A percentile compares a stretch with the other conserved stretches of the same genome.
phyloP scores from a whole-genome alignment of 2,113 vertebrate genomes.

The Motacilla tschutschensis region DNA sequence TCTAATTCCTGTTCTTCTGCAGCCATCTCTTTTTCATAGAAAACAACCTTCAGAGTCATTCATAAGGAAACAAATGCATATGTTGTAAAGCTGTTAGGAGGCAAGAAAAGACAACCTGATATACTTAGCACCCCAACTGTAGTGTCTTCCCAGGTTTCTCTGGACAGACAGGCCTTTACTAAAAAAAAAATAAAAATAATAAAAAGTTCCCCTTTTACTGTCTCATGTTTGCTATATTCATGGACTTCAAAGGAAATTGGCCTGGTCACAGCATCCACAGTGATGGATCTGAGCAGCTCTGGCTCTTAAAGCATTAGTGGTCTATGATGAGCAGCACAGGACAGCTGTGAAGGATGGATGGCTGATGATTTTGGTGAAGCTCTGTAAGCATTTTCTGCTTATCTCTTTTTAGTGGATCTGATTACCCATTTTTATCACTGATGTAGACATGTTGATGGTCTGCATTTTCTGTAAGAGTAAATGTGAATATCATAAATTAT shows the following conservation, averaged over 20 bases:
- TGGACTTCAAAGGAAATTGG: neutral
- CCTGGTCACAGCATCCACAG: neutral
- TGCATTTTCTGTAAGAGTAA: conserved; percentile 42
- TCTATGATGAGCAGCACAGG: neutral
- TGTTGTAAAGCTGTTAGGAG: neutral
- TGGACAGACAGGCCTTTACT: neutral
- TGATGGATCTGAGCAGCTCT: neutral
- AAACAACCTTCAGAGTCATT: neutral
- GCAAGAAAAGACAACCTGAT: neutral
- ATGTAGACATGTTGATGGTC: neutral
- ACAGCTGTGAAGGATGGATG: neutral
- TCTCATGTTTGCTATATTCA: neutral
- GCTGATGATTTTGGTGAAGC: neutral
- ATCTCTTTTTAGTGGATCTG: conserved; percentile 5
- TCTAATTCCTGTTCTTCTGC: neutral
- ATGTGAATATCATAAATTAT: conserved; percentile 33
- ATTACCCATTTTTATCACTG: conserved; percentile 19
- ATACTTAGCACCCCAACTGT: neutral
- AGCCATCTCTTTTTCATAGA: neutral
- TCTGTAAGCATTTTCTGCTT: neutral
- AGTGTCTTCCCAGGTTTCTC: neutral
- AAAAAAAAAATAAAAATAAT: neutral
- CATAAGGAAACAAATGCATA: neutral
- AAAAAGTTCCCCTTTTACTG: neutral
- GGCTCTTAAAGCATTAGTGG: neutral